Percentiles rank a stretch among this genome's conserved stretches.
phyloP scores from a whole-genome alignment of 2,797 vertebrate genomes.

The Caiman crocodilus region DNA sequence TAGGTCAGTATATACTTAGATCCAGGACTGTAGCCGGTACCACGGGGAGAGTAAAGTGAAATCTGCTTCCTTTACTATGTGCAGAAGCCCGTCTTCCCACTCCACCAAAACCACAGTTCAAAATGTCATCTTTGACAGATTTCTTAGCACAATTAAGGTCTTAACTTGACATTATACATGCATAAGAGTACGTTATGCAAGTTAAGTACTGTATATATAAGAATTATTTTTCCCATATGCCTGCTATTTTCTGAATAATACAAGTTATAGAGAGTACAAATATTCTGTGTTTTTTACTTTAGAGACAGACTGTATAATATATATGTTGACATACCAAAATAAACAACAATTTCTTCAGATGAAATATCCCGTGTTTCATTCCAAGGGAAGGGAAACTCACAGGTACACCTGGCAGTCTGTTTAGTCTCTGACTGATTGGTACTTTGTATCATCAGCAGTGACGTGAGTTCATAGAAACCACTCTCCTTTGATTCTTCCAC shows the following conservation, averaged over 20 bases:
- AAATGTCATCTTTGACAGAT: neutral
- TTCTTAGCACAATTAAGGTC: neutral
- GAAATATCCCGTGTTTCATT: conserved; percentile 61
- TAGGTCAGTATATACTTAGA: conserved; percentile 1
- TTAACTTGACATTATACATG: neutral
- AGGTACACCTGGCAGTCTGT: conserved; percentile 47
- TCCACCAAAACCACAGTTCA: neutral
- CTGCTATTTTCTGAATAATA: neutral
- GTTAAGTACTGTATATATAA: neutral
- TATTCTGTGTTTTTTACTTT: neutral
- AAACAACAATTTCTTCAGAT: conserved; percentile 71
- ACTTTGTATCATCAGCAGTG: conserved; percentile 22
- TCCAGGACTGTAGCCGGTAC: neutral
- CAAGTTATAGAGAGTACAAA: neutral
- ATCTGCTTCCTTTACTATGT: neutral
- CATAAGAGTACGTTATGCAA: neutral
- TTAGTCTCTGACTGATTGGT: neutral
- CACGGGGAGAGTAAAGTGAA: conserved; percentile 9
- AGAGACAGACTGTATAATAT: neutral
- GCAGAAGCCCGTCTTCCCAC: neutral
- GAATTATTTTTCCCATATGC: neutral
- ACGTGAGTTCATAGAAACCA: conserved; percentile 71
- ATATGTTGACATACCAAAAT: conserved; percentile 47
- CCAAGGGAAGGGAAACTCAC: conserved; percentile 33
- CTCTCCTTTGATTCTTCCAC: conserved; percentile 48